A percentile compares a stretch with the other conserved stretches of the same genome.
Evolutionary conservation across 2,888 invertebrate genomes (phyloP).

Genomic region (Lepidochrysops patricia): DNA sequence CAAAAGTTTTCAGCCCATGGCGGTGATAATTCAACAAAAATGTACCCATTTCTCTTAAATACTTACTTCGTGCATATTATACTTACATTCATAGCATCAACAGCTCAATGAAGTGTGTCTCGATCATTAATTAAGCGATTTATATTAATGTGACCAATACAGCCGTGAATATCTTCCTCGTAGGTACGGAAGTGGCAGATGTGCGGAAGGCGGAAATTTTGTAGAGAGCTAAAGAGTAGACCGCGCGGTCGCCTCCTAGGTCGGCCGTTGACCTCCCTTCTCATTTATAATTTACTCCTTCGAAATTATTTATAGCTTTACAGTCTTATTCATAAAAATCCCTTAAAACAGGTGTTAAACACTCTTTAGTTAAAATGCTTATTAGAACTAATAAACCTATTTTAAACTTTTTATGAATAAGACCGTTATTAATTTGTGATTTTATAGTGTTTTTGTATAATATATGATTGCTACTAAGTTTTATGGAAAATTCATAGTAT

Average conservation of each 20-base stretch:
- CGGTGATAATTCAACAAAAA: too few species aligned
- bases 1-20: too few species aligned
- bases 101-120: not conserved
- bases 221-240: slow-evolving; percentile 18
- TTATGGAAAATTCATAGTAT: too few species aligned
- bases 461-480: too few species aligned
- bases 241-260: slow-evolving; percentile 24
- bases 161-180: slow-evolving; percentile 8
- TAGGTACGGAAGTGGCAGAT: slow-evolving; percentile 17
- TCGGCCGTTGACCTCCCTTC: slow-evolving; percentile 25
- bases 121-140: not conserved
- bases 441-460: too few species aligned
- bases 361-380: too few species aligned
- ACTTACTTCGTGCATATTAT: not conserved
- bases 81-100: not conserved
- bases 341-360: too few species aligned
- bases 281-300: slow-evolving; percentile 1
- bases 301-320: not conserved
- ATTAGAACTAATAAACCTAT: too few species aligned
- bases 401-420: too few species aligned
- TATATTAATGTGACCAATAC: not conserved
- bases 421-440: too few species aligned
- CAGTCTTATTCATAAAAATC: too few species aligned
- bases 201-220: slow-evolving; percentile 24
- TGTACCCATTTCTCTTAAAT: not conserved